Evolutionary conservation across 2,888 invertebrate genomes (phyloP).

Genomic region (Torymus texanus): DNA sequence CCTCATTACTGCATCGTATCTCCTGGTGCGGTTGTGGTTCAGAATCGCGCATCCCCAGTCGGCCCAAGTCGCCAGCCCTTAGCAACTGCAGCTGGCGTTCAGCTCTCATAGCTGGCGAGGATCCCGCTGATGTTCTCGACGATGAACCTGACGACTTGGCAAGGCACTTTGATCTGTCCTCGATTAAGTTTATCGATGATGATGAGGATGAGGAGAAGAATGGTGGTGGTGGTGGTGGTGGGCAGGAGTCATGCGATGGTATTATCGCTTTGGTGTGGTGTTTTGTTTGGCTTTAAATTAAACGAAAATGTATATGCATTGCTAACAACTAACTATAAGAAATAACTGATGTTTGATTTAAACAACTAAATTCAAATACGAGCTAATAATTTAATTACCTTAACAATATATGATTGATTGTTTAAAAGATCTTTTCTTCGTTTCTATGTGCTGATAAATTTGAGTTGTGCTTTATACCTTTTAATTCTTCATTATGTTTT

Average conservation of each 20-base stretch:
- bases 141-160: slow-evolving; percentile 60
- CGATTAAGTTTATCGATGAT: slow-evolving; percentile 72
- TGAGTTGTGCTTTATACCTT: no score
- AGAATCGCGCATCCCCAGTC: slow-evolving; percentile 43
- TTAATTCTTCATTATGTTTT: no score
- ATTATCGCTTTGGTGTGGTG: no score
- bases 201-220: slow-evolving; percentile 63
- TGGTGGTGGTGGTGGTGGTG: not conserved
- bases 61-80: slow-evolving; percentile 54
- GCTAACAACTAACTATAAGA: no score
- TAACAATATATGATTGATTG: no score
- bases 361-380: no score
- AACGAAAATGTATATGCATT: no score
- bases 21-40: slow-evolving; percentile 68
- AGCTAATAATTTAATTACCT: no score
- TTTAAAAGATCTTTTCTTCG: no score
- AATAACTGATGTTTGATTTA: no score
- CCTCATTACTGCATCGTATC: slow-evolving; percentile 66
- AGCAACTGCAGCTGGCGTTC: slow-evolving; percentile 56
- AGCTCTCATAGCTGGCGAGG: slow-evolving; percentile 59
- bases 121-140: slow-evolving; percentile 46
- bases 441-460: no score
- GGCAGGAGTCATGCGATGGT: not conserved
- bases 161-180: slow-evolving; percentile 69
- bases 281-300: no score